Evolutionary conservation across 64 coral and sea anemone genomes (phyloP).

Genomic region (Stichodactyla helianthus): DNA sequence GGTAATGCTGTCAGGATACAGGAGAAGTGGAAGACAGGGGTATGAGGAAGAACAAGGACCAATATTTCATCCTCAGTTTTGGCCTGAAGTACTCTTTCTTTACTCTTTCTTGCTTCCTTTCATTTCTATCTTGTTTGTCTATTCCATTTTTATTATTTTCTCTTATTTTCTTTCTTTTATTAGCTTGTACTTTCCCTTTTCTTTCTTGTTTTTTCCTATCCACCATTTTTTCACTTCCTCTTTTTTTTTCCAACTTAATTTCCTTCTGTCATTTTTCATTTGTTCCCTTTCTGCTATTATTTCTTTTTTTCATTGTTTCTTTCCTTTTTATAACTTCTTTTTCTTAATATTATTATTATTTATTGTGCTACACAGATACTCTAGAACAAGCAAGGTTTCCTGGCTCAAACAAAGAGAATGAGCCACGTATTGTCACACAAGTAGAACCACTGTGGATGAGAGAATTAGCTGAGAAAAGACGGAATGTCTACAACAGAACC

Average conservation of each 20-base stretch:
- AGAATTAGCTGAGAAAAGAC: constrained; percentile 46
- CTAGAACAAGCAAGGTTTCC: neutral
- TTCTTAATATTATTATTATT: too few species aligned
- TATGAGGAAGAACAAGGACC: too few species aligned
- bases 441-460: constrained; percentile 51
- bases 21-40: too few species aligned
- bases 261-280: neutral
- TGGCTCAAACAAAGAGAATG: constrained; percentile 5
- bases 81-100: neutral
- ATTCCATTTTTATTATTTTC: too few species aligned
- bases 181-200: too few species aligned
- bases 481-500: neutral
- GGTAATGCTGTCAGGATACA: neutral
- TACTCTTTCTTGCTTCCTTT: neutral
- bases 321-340: neutral
- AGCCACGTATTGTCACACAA: neutral
- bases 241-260: neutral
- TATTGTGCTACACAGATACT: neutral
- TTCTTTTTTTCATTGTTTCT: neutral
- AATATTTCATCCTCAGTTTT: too few species aligned
- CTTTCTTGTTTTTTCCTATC: neutral
- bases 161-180: too few species aligned
- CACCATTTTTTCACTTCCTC: too few species aligned
- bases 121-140: neutral
- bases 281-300: neutral